A percentile compares a stretch with the other conserved stretches of the same genome.
Evolutionary conservation across 1,140 invertebrate species (phyloP).

Genomic region (Capitella teleta): DNA sequence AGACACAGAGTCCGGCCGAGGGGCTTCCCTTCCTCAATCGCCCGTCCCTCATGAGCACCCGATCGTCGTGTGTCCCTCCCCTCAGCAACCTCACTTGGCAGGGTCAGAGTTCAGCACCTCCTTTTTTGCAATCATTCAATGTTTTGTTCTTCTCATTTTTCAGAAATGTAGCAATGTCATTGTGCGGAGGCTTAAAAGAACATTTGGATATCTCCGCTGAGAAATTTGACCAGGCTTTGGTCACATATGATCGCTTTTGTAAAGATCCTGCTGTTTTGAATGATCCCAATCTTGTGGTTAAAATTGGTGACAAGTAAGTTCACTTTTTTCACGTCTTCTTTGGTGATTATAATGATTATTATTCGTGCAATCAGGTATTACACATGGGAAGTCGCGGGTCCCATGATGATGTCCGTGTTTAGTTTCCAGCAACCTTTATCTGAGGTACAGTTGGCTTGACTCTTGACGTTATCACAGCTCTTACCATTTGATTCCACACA

Average conservation of each 20-base stretch:
- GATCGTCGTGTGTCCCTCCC: no score
- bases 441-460: conserved; percentile 23
- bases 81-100: no score
- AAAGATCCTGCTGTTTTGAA: conserved; percentile 61
- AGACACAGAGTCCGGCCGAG: conserved; percentile 89
- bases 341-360: no score
- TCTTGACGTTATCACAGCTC: no score
- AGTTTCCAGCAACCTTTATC: conserved; percentile 73
- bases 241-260: conserved; percentile 72
- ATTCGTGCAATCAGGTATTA: conserved; percentile 47
- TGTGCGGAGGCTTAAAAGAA: conserved; percentile 63
- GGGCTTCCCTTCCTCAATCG: conserved; percentile 82
- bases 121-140: no score
- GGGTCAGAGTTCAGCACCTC: no score
- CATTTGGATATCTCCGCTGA: conserved; percentile 44
- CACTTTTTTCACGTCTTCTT: not conserved
- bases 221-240: conserved; percentile 60
- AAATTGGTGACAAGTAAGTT: conserved; percentile 67
- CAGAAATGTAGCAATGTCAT: conserved; percentile 51
- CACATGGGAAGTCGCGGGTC: conserved; percentile 75
- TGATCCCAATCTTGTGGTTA: conserved; percentile 75
- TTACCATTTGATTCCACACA: not conserved
- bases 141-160: not conserved
- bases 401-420: conserved; percentile 71
- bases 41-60: conserved; percentile 70